Base-by-base conservation (phyloP, 2,888 invertebrate species). In the Arctia plantaginis region DNA sequence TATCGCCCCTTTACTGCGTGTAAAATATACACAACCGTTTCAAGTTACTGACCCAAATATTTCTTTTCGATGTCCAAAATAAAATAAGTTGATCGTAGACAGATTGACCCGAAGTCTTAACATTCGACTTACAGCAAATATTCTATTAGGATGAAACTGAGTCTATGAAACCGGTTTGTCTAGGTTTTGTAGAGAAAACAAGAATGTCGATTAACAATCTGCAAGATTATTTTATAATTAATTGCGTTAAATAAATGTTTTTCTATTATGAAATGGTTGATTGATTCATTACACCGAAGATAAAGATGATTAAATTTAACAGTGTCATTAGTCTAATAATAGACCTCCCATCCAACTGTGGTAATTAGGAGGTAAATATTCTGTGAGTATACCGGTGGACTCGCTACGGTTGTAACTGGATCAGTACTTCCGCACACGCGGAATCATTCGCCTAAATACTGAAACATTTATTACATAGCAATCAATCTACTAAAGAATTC, bases 11-110 rank as follows among this genome's bases (percentile, higher is more conserved):
- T 82, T 93, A 90, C 90, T 86, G 83, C 87, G 88, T 90, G 91
- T 92, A 92, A 92, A 93, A 93, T 94, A 93, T 93, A 93, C 93
- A 93, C 93, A 93, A 92, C 93, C 93, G 94, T 93, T 91, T 94
- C 92, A 91, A 86, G 93, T 94, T 94, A 93, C 94, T 81, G 86
- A 90, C 85, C 91, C 91, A 92, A 92, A 94, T 93, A 93, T 92
- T 93, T 93, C 90, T 90, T 91, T 88, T 84, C 87, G 87, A 89
- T 87, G 82, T 87, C 87, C 86, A 87, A 90, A 91, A 93, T 91
- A 90, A 90, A 91, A 90, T 86, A 86, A 84, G 77, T 86, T 90
- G 91, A 91, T 87, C 51, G n/a, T 10, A 55, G 51, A 93, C 92
- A 93, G 12, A 55, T n/a, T 91, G 90, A 91, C 85, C 81, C 55